These are phyloP conservation scores for Acestrorhynchus altus DNA, from an alignment of 2,797 vertebrate genomes.

Conservation along the genomic window DNA sequence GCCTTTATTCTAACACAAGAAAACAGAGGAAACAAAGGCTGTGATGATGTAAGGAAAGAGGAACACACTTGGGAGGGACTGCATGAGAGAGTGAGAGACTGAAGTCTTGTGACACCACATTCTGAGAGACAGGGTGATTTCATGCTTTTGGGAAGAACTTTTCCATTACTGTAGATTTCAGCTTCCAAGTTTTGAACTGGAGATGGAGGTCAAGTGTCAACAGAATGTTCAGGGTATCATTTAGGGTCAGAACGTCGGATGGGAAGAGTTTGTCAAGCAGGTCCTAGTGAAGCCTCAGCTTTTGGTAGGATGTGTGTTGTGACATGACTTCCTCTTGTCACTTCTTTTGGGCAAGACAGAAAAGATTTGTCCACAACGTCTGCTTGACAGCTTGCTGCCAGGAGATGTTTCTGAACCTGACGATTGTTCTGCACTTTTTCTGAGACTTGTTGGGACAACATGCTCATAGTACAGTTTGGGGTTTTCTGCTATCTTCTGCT, in stretches of 20 bases:
- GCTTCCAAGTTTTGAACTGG: background rate
- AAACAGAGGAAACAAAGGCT: constrained; percentile 27
- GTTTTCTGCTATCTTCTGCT: constrained; percentile 10
- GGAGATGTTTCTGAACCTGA: background rate
- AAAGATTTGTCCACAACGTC: background rate
- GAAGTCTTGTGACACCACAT: background rate
- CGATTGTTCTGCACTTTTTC: background rate
- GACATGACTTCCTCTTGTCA: constrained; percentile 29
- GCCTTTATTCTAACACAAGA: background rate
- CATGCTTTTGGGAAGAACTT: background rate
- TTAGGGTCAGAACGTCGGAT: background rate
- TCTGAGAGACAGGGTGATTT: background rate
- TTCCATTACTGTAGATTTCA: background rate
- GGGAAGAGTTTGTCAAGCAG: background rate
- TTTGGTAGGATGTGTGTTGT: constrained; percentile 6
- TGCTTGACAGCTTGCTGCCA: background rate
- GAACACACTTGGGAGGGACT: constrained; percentile 27
- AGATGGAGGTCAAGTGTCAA: background rate
- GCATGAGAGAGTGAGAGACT: constrained; percentile 1
- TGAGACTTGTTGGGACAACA: background rate
- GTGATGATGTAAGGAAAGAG: constrained; percentile 21
- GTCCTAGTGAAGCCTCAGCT: background rate
- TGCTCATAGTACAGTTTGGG: constrained; percentile 13
- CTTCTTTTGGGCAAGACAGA: background rate
- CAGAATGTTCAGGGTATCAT: background rate